phyloP scores from a whole-genome alignment of 1,140 invertebrate species.

The Temnothorax nylanderi region DNA sequence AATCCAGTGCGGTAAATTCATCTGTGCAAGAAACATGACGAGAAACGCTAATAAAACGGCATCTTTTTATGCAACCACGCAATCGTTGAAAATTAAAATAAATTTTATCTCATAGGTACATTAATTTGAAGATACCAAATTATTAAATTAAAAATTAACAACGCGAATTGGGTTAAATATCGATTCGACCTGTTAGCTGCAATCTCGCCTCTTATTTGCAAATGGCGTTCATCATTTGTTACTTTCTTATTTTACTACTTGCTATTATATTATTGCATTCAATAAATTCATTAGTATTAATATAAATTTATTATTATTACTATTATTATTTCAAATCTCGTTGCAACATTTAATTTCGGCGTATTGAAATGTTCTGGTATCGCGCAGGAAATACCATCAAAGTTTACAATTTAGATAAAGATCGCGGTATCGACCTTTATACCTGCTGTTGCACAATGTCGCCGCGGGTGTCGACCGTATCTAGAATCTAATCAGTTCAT shows the following conservation, averaged over 20 bases:
- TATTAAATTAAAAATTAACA: slow-evolving; percentile 7
- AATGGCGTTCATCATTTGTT: neutral
- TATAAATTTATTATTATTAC: neutral
- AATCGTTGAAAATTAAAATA: neutral
- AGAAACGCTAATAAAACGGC: neutral
- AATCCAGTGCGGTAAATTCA: neutral
- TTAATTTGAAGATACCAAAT: neutral
- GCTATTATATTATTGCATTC: neutral
- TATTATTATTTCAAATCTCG: neutral
- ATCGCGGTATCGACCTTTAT: slow-evolving; percentile 31
- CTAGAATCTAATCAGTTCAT: slow-evolving; percentile 44
- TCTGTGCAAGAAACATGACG: neutral
- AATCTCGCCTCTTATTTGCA: neutral
- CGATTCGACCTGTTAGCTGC: neutral
- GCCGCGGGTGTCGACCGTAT: slow-evolving; percentile 35
- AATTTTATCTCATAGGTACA: neutral
- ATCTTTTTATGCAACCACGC: neutral
- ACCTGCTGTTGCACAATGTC: slow-evolving; percentile 13
- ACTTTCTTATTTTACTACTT: neutral
- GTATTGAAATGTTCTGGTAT: neutral
- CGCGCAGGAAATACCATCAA: slow-evolving; percentile 7
- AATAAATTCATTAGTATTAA: neutral
- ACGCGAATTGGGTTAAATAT: neutral
- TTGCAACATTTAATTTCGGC: neutral
- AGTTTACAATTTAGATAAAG: slow-evolving; percentile 50